Percentiles rank a stretch among this genome's conserved stretches.
These are phyloP conservation scores for Oxyscelio sp. DNA, from an alignment of 2,888 invertebrate species.

Conservation along the genomic window DNA sequence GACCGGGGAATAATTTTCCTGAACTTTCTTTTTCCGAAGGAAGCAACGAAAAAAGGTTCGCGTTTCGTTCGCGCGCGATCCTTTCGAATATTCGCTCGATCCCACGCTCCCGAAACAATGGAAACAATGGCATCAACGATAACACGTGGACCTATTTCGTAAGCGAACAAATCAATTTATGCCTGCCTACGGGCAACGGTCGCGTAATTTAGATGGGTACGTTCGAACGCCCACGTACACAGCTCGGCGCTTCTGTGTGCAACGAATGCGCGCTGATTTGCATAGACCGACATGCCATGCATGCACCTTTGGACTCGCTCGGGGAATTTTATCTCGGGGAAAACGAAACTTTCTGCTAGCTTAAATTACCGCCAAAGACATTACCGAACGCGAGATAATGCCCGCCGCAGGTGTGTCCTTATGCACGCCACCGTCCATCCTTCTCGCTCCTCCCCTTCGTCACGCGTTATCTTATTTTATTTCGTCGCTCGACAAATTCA, in stretches of 20 bases:
- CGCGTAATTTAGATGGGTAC: constrained; percentile 75
- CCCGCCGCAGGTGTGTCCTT: constrained; percentile 29
- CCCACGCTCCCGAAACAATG: constrained; percentile 72
- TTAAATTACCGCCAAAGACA: neutral
- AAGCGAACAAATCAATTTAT: constrained; percentile 78
- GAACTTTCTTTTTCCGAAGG: constrained; percentile 53
- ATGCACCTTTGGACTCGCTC: constrained; percentile 34
- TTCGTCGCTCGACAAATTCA: neutral
- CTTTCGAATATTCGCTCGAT: constrained; percentile 66
- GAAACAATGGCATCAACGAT: constrained; percentile 70
- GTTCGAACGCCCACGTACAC: constrained; percentile 34
- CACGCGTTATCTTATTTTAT: neutral
- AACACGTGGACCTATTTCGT: constrained; percentile 74
- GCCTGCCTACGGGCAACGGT: constrained; percentile 74
- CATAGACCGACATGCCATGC: constrained; percentile 76
- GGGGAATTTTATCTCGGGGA: constrained; percentile 12
- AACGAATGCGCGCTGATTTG: constrained; percentile 73
- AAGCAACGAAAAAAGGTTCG: constrained; percentile 35
- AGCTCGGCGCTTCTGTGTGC: constrained; percentile 63
- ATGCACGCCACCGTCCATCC: constrained; percentile 3
- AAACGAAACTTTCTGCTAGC: constrained; percentile 2
- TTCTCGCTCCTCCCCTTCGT: neutral
- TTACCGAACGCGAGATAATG: neutral
- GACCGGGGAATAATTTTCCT: constrained; percentile 32
- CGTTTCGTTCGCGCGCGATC: neutral